Conservation (phyloP, 2,888 invertebrate species). For the Caenorhabditis angaria region DNA sequence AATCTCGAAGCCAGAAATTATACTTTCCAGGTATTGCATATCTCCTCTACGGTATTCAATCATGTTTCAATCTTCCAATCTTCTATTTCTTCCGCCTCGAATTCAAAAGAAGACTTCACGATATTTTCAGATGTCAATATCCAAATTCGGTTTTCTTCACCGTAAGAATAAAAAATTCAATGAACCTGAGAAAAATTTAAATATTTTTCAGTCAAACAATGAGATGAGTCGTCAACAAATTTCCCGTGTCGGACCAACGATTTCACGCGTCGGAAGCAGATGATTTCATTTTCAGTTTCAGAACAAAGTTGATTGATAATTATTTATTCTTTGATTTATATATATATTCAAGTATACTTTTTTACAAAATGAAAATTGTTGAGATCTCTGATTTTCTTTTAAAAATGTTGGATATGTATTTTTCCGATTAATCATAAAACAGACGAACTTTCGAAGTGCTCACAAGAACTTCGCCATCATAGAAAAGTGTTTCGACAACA, state of each 20-base stretch:
- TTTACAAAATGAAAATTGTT: too few species aligned
- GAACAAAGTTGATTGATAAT: slow-evolving; percentile 13
- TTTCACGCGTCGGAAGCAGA: too few species aligned
- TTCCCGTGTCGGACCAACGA: background rate
- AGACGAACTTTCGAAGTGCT: slow-evolving; percentile 92
- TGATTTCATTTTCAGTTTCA: too few species aligned
- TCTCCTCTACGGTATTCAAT: slow-evolving; percentile 51
- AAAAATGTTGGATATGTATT: background rate
- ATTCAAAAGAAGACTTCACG: slow-evolving; percentile 45
- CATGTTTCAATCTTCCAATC: slow-evolving; percentile 49
- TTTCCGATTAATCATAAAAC: slow-evolving; percentile 83
- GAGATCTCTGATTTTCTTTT: too few species aligned
- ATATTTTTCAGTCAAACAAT: background rate
- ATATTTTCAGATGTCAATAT: slow-evolving; percentile 15
- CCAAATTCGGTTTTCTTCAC: background rate
- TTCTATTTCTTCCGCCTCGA: slow-evolving; percentile 55
- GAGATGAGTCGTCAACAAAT: background rate
- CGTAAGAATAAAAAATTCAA: background rate
- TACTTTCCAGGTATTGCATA: slow-evolving; percentile 51
- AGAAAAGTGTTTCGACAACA: slow-evolving; percentile 95
- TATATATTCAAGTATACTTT: too few species aligned
- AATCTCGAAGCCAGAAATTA: too few species aligned
- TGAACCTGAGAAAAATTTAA: background rate
- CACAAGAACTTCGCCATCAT: slow-evolving; percentile 90
- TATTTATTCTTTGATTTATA: too few species aligned